Conservation (phyloP, 2,113 vertebrate genomes). For the Podarcis muralis region DNA sequence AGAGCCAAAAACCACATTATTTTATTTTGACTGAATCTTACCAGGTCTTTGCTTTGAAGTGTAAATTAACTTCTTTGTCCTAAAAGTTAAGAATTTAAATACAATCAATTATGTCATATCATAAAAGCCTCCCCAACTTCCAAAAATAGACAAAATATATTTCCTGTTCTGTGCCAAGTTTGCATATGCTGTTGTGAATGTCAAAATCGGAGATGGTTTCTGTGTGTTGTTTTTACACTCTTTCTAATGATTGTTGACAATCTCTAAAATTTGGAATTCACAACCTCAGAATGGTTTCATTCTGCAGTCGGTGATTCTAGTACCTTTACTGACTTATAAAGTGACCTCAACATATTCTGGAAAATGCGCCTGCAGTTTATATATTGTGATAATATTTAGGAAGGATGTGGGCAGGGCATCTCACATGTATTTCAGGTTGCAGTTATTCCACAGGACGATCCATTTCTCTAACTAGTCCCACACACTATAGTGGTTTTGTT, state of each 20-base stretch:
- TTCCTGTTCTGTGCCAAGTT: neutral
- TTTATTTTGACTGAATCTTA: slow-evolving; percentile 52
- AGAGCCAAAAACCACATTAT: neutral
- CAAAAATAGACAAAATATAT: neutral
- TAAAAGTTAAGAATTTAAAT: slow-evolving; percentile 57
- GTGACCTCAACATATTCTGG: neutral
- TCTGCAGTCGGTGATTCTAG: neutral
- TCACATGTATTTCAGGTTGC: neutral
- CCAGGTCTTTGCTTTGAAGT: slow-evolving; percentile 73
- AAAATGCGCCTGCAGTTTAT: neutral
- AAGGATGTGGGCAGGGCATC: neutral
- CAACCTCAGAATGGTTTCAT: neutral
- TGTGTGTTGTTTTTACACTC: neutral
- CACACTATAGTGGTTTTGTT: neutral
- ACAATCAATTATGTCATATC: neutral
- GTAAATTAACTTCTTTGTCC: slow-evolving; percentile 74
- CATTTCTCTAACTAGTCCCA: neutral
- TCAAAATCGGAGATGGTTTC: neutral
- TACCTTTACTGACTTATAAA: neutral
- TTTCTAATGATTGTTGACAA: neutral
- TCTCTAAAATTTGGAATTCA: neutral
- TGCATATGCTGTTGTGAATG: neutral
- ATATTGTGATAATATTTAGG: neutral
- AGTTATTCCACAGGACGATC: neutral
- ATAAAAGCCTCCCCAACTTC: neutral